These are phyloP conservation scores for Clarias platycephalus DNA, from an alignment of 2,797 vertebrate species.

Conservation along the genomic window DNA sequence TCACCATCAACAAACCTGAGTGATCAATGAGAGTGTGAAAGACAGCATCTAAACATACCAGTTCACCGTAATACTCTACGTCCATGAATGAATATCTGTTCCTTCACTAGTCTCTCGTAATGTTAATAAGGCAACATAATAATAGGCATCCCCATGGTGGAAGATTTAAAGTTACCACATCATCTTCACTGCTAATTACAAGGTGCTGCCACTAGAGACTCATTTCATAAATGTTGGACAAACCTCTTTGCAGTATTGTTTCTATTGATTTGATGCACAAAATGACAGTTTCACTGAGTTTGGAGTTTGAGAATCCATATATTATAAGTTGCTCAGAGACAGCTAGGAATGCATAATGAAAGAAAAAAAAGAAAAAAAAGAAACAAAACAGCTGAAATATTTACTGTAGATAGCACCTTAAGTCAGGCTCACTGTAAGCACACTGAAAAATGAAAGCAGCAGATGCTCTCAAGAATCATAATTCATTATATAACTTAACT, in stretches of 20 bases:
- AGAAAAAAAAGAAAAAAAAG: not conserved
- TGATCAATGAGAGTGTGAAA: too few species aligned
- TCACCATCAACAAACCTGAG: too few species aligned
- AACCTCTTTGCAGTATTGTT: not conserved
- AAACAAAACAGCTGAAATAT: not conserved
- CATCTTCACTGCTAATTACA: not conserved
- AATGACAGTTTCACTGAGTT: not conserved
- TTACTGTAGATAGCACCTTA: not conserved
- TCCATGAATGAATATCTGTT: not conserved
- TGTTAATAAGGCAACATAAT: not conserved
- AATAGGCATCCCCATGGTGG: not conserved
- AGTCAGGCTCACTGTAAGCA: not conserved
- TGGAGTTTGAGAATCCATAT: not conserved
- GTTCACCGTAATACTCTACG: too few species aligned
- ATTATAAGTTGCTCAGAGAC: not conserved
- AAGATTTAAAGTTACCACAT: not conserved
- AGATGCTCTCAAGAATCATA: not conserved
- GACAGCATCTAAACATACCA: too few species aligned
- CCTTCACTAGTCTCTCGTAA: not conserved
- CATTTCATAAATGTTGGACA: not conserved
- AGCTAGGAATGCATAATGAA: not conserved
- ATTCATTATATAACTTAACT: slow-evolving; percentile 37
- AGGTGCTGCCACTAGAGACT: not conserved
- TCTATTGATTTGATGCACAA: not conserved
- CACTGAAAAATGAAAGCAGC: not conserved